Base-by-base conservation (phyloP, 2,888 invertebrate genomes). In the Lagria hirta region DNA sequence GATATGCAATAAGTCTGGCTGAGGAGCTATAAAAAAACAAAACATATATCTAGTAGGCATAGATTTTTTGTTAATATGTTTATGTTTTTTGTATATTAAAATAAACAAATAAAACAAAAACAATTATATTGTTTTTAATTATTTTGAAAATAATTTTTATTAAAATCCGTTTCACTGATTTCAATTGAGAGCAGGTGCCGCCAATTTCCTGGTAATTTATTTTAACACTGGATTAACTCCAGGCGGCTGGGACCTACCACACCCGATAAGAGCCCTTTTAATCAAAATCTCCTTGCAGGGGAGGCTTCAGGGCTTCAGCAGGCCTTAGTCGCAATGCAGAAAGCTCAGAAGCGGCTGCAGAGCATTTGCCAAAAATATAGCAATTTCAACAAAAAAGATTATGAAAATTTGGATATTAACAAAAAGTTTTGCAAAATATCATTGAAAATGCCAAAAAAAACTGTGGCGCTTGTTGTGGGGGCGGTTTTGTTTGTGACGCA, bases 191-290 rank as follows among this genome's bases (percentile, higher is more conserved):
- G 43, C 47, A 47, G 47, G 42, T 47, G 47, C 11, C 26, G 22
- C 36, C 26, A 36, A 22, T 16, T 22, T 16, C 7, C n/a, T 14
- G 33, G 34, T 44, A 37, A 55, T 52, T 50, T 37, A 46, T 49
- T 51, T 57, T 57, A 43, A 47, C 55, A 47, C 48, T 54, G 54
- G 50, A 54, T 54, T 52, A 49, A 23, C 8, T 28, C 22, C 50
- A 55, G 38, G 38, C 57, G 53, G 44, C 54, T 57, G 57, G 44
- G 38, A 33, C 33, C 35, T 22, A 12, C 23, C 47, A 43, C 14
- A 20, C 12, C 26, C 10, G 41, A 41, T 36, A 40, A 36, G 18
- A 38, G 48, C 15, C n/a, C 24, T 24, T 22, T 27, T 16, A 40
- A 40, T 50, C 11, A 6, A 27, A 16, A 1, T 12, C 5, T n/a